A percentile compares a stretch with the other conserved stretches of the same genome.
These are phyloP conservation scores for Phaedon cochleariae DNA, from an alignment of 2,888 invertebrate genomes.

Conservation along the genomic window DNA sequence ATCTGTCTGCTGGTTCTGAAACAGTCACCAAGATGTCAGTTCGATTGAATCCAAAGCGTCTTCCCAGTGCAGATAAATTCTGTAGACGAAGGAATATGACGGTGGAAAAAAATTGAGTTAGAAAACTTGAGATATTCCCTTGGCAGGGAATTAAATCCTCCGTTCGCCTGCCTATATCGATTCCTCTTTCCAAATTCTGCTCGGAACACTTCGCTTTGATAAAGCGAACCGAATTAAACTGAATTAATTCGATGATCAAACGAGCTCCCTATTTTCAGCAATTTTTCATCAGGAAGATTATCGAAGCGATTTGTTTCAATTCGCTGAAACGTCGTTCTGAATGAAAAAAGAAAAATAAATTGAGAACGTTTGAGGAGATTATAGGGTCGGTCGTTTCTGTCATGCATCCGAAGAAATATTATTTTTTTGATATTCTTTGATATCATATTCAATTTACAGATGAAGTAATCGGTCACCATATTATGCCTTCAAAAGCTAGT, in stretches of 20 bases:
- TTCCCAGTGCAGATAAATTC: neutral
- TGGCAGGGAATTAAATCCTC: neutral
- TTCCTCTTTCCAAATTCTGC: neutral
- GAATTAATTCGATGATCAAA: conserved; percentile 1
- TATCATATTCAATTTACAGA: too few species aligned
- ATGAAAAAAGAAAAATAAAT: too few species aligned
- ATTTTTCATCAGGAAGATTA: neutral
- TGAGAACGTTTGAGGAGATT: too few species aligned
- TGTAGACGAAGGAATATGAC: neutral
- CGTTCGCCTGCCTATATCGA: neutral
- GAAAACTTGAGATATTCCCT: neutral
- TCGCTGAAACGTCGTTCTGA: too few species aligned
- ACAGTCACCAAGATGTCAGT: too few species aligned
- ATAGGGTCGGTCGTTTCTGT: too few species aligned
- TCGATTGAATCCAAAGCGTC: too few species aligned
- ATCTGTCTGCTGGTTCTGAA: too few species aligned
- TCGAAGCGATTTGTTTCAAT: neutral
- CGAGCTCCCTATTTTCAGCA: neutral
- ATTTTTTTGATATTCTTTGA: too few species aligned
- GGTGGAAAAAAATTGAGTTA: neutral
- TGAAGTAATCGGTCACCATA: too few species aligned
- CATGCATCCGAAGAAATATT: too few species aligned
- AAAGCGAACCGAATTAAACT: neutral
- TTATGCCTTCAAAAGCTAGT: too few species aligned
- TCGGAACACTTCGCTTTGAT: conserved; percentile 1